Base-by-base conservation (phyloP, 1,140 invertebrate species). In the Andrena cerasifolii region DNA sequence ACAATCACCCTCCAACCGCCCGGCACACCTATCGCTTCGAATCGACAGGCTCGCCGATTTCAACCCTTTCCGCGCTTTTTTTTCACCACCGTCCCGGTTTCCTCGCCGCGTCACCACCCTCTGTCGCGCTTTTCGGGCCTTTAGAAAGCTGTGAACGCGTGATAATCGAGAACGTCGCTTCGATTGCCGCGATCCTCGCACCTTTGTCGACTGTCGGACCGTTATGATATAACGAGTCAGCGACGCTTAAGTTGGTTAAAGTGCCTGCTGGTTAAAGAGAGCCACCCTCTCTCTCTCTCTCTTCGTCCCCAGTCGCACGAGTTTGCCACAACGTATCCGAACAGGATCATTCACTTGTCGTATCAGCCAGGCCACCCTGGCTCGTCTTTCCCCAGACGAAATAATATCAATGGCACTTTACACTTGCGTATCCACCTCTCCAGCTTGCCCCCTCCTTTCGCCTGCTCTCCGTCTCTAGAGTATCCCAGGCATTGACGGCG, bases 151-250 rank as follows among this genome's bases (percentile, higher is more conserved):
- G 80, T 75, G 82, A 87, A 86, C 83, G 88, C 83, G 85, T 83
- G 83, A 89, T 88, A 90, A 89, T 87, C 87, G 83, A 85, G 76
- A 73, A 80, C 75, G 73, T 85, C 80, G 80, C 78, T 83, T 86
- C 85, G 83, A 89, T 86, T 88, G 81, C 70, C 82, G 70, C 75
- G 79, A n/a, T 84, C 85, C 85, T 77, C 78, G 54, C 65, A 80
- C 79, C 79, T 85, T 88, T 89, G 80, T 86, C 82, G 79, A 51
- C 67, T 82, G 84, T 63, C 71, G 72, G 79, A 86, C 84, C 87
- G 87, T 88, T 87, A 87, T 71, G 76, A 63, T 89, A 89, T 90
- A 90, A 90, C 78, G 89, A 90, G 85, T 78, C 66, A 54, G 72
- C 71, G 63, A 59, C 53, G 51, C 79, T 85, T 81, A 76, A 81